A percentile compares a stretch with the other conserved stretches of the same genome.
These are phyloP conservation scores for Brenthis ino DNA, from an alignment of 2,888 invertebrate genomes.

Conservation along the genomic window DNA sequence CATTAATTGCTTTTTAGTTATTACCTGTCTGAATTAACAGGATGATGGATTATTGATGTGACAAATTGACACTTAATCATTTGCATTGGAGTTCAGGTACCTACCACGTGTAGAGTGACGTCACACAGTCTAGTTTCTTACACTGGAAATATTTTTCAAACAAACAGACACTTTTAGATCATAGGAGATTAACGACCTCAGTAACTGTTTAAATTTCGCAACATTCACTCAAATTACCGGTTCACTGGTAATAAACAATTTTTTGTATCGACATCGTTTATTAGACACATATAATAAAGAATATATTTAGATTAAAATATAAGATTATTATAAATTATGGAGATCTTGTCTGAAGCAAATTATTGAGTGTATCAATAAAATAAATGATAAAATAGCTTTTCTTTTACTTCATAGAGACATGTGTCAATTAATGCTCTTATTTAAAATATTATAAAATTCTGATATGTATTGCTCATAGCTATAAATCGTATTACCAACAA, in stretches of 20 bases:
- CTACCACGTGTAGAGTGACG: slow-evolving; percentile 5
- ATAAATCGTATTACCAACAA: too few relatives aligned
- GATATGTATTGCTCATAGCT: too few relatives aligned
- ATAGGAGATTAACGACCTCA: slow-evolving; percentile 66
- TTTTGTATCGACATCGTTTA: slow-evolving; percentile 39
- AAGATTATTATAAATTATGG: slow-evolving; percentile 28
- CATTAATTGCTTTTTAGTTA: background rate
- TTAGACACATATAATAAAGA: slow-evolving; percentile 29
- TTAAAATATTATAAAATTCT: too few relatives aligned
- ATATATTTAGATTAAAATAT: slow-evolving; percentile 24
- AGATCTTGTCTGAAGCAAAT: slow-evolving; percentile 3
- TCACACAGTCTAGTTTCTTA: slow-evolving; percentile 11
- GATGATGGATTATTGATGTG: background rate
- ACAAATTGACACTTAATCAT: slow-evolving; percentile 7
- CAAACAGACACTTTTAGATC: slow-evolving; percentile 60
- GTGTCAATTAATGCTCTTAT: too few relatives aligned
- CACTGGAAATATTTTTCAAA: slow-evolving; percentile 45
- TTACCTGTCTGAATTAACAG: background rate
- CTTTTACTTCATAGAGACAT: background rate
- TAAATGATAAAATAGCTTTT: slow-evolving; percentile 5
- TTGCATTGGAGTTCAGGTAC: background rate
- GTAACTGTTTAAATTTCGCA: slow-evolving; percentile 67
- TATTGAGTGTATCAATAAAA: slow-evolving; percentile 1
- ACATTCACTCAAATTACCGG: slow-evolving; percentile 58
- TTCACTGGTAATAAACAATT: slow-evolving; percentile 61